Conservation (phyloP, 2,113 vertebrate species). For the Callaeas wilsoni region DNA sequence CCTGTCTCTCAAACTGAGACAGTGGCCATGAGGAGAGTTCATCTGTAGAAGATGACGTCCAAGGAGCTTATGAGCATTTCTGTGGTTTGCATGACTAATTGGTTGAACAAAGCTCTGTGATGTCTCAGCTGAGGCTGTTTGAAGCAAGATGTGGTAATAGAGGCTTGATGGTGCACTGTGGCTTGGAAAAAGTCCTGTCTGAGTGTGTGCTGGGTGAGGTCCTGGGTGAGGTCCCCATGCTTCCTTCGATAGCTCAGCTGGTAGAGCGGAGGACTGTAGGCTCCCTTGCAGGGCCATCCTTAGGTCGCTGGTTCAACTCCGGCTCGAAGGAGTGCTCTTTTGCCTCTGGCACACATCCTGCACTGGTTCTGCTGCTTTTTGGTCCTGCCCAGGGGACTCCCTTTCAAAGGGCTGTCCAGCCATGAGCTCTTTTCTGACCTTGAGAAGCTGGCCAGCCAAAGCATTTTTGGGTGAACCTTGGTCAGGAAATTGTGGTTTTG, state of each 20-base stretch:
- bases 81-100: neutral
- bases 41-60: neutral
- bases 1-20: too few species aligned
- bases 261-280: conserved; percentile 88
- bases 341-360: neutral
- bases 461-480: neutral
- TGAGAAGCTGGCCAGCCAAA: neutral
- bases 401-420: too few species aligned
- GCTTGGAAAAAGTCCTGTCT: neutral
- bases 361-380: too few species aligned
- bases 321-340: neutral
- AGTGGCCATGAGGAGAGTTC: rapidly evolving
- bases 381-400: too few species aligned
- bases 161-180: neutral
- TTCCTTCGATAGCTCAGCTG: conserved; percentile 81
- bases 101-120: neutral
- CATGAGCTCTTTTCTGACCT: too few species aligned
- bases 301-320: conserved; percentile 88
- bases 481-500: rapidly evolving
- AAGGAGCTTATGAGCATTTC: neutral
- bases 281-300: conserved; percentile 55
- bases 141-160: neutral
- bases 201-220: too few species aligned
- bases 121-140: neutral
- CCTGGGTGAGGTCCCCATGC: too few species aligned